Evolutionary conservation across 2,113 vertebrate genomes (phyloP).

Genomic region (Litocranius walleri): DNA sequence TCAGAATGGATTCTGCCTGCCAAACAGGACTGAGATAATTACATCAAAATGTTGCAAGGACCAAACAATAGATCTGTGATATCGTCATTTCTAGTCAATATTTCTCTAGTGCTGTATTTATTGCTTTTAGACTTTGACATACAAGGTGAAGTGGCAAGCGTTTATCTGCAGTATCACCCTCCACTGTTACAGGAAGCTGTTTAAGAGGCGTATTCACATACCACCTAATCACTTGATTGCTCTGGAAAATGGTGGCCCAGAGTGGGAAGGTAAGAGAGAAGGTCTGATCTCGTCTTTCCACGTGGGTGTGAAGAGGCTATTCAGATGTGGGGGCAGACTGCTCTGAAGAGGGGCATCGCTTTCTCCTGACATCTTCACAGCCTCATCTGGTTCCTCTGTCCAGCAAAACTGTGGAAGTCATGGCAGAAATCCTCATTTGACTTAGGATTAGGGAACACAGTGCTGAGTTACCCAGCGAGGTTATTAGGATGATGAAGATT

Average conservation of each 20-base stretch:
- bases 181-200: not conserved
- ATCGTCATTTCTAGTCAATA: not conserved
- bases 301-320: not conserved
- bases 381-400: not conserved
- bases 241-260: not conserved
- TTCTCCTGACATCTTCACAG: not conserved
- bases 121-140: slow-evolving; percentile 32
- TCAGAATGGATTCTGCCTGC: not conserved
- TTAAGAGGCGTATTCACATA: not conserved
- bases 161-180: slow-evolving; percentile 37
- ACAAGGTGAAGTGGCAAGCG: not conserved
- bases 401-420: too few relatives aligned
- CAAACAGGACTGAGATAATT: not conserved
- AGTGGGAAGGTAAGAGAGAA: not conserved
- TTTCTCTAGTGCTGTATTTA: slow-evolving; percentile 44
- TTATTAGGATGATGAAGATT: not conserved
- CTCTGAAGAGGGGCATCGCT: not conserved
- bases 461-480: not conserved
- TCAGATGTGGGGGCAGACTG: not conserved
- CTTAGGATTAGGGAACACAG: not conserved
- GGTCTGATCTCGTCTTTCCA: not conserved
- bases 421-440: not conserved
- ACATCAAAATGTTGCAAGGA: not conserved
- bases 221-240: not conserved
- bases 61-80: slow-evolving; percentile 4